Base-by-base conservation (phyloP, 2,113 vertebrate genomes). In the Dipodomys stephensi region DNA sequence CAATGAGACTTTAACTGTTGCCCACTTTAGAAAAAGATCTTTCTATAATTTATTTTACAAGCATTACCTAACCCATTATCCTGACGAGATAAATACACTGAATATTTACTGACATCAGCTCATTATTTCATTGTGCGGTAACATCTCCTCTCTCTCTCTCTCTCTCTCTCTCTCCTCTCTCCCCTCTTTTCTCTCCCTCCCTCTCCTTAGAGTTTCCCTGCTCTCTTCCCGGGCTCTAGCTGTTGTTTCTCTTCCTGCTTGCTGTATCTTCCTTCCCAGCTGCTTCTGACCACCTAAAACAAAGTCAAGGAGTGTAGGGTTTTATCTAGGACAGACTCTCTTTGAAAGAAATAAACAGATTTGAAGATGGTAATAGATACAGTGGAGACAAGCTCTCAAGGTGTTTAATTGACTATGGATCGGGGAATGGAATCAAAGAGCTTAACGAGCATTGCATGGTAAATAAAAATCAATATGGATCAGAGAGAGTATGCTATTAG, bases 401-500 rank as follows among this genome's bases (percentile, higher is more conserved):
- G 28, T 95, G 32, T 94, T 93, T 83, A 88, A 93, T 93, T 0
- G 2, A 86, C 39, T 67, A 22, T 91, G 62, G 78, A 69, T 76
- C 67, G 49, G 71, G 32, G 57, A 93, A 44, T 20, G 28, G 28
- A 84, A 88, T 39, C 12, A 85, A 85, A 57, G 16, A 27, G 64
- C 62, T 72, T 87, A 83, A 67, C 35, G 79, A 35, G 18, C 72
- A 90, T 76, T 89, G 60, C 53, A 68, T n/a, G 28, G 60, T 46
- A 88, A 95, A 77, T 80, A 92, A 76, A 82, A 92, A 73, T 84
- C 86, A 92, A 39, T 83, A 53, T 77, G 44, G 69, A 83, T 92
- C 60, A 92, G 53, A 82, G 25, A 71, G 90, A 60, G 44, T 82
- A 67, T 74, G 69, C 57, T 39, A 12, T 68, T 65, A 62, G 72